Conservation (phyloP, 2,888 invertebrate genomes). For the Laothoe populi region DNA sequence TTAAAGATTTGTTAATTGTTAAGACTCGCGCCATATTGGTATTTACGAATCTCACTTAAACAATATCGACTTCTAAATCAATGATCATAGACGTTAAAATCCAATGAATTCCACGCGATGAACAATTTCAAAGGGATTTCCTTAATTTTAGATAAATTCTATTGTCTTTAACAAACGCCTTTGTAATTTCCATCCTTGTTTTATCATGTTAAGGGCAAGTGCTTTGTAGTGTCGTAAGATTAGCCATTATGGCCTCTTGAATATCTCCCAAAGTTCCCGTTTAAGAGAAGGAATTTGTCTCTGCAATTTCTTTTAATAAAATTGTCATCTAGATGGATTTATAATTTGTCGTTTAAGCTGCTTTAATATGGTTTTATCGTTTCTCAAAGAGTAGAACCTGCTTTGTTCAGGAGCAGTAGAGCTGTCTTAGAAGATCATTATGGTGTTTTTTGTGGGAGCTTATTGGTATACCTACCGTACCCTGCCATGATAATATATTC, state of each 20-base stretch:
- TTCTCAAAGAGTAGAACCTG: too few relatives aligned
- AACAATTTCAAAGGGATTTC: conserved; percentile 31
- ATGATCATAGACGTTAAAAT: conserved; percentile 2
- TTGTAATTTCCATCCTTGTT: conserved; percentile 42
- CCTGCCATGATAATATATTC: too few relatives aligned
- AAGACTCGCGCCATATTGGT: conserved; percentile 29
- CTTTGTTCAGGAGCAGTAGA: too few relatives aligned
- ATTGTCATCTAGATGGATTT: conserved; percentile 2
- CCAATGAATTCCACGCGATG: neutral
- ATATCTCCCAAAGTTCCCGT: conserved; percentile 3
- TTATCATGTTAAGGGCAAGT: conserved; percentile 35
- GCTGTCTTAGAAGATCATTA: too few relatives aligned
- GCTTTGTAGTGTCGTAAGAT: conserved; percentile 28
- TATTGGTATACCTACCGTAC: too few relatives aligned
- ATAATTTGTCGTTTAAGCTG: neutral
- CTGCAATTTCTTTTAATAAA: conserved; percentile 4
- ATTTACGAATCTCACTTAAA: neutral
- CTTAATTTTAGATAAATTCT: conserved; percentile 35
- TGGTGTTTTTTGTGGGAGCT: too few relatives aligned
- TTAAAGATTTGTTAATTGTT: conserved; percentile 33
- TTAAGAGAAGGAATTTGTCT: conserved; percentile 7
- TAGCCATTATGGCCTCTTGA: conserved; percentile 25
- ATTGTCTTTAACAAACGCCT: conserved; percentile 31
- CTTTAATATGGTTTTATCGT: neutral
- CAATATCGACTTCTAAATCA: neutral